Base-by-base conservation (phyloP, 2,888 invertebrate species). In the Apodemia duryi region DNA sequence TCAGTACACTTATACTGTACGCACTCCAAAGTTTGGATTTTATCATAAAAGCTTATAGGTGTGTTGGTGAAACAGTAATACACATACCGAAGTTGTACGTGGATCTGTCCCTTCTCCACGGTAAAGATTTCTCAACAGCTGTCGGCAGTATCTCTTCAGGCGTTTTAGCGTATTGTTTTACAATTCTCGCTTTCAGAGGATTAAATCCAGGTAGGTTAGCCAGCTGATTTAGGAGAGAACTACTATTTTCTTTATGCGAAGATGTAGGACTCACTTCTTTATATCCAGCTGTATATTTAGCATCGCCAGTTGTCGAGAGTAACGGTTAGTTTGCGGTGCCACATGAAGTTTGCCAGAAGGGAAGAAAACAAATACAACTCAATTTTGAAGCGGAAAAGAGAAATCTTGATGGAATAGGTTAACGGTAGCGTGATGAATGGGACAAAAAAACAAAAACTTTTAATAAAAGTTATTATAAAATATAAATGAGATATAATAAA, bases 81-180 rank as follows among this genome's bases (percentile, higher is more conserved):
- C 82, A 92, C 94, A 93, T 95, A 95, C 95, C 95, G 91, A 94
- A 93, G 87, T 94, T 94, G 85, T 94, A 94, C 88, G 93, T 94
- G 91, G 94, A 94, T 88, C 93, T 93, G 89, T 95, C 95, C 84
- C 95, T 93, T 86, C 96, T 94, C 97, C 97, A 97, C 81, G 97
- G 97, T 85, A 97, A 94, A 76, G 95, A 95, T 86, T 95, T 94
- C 92, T 97, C 97, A 83, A 96, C 95, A 79, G 95, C 95, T 76
- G 96, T 96, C 76, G 95, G 94, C 77, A 94, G 93, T 79, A 94
- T 93, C 73, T 94, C 94, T 82, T 93, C 93, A 65, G 92, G 91
- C 73, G 92, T 92, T 86, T 92, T 92, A 84, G 94, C 93, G 87
- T 94, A 94, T 83, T 94, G 94, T 88, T 94, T 94, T 79, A 95